Conservation (phyloP, 2,113 vertebrate species). For the Cyphomyrus plagiostoma region DNA sequence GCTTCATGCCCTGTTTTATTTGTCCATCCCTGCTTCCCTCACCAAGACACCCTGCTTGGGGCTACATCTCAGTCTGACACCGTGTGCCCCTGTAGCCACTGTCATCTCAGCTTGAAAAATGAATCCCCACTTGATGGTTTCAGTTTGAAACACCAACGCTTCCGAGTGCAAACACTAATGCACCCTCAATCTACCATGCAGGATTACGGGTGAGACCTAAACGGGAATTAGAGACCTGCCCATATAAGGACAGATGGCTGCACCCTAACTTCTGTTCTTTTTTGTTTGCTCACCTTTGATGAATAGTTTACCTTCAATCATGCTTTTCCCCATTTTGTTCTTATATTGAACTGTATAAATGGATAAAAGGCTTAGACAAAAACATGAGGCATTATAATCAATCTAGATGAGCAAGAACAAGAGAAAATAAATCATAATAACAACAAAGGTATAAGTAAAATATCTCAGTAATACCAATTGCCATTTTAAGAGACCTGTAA, state of each 20-base stretch:
- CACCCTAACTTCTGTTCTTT: neutral
- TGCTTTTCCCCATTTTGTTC: neutral
- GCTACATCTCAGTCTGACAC: neutral
- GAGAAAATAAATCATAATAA: conserved; percentile 5
- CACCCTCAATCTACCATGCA: neutral
- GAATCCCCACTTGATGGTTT: neutral
- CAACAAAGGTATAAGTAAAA: neutral
- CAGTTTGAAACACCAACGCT: neutral
- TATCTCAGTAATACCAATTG: neutral
- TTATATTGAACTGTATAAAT: neutral
- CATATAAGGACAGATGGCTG: neutral
- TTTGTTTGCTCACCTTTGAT: neutral
- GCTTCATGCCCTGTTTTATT: neutral
- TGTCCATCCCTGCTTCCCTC: neutral
- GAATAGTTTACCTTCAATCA: neutral
- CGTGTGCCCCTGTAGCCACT: neutral
- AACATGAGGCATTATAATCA: neutral
- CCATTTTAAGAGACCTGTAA: neutral
- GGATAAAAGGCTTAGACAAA: neutral
- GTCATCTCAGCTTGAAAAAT: neutral
- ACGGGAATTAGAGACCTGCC: neutral
- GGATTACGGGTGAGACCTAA: neutral
- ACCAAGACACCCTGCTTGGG: neutral
- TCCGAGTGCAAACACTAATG: neutral
- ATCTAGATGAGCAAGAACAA: neutral